Evolutionary conservation across 2,888 invertebrate species (phyloP), one percentile per base, ranked within the genome.

Genomic region (Luperina nickerlii): DNA sequence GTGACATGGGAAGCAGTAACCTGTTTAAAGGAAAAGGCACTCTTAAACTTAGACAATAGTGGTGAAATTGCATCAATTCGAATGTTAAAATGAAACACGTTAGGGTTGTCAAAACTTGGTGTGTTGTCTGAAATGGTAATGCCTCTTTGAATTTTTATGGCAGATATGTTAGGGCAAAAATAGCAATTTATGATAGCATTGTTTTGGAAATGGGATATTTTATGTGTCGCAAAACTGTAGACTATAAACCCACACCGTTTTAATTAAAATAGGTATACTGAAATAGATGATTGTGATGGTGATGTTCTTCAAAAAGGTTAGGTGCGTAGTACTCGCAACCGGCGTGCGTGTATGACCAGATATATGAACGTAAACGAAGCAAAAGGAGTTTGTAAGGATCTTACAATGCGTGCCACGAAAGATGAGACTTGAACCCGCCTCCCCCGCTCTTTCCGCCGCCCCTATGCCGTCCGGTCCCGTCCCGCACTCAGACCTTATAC

Each of bases 41-140:
- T 7, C 13, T 81, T 27, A 54, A 1, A 8, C 1, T 45, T 8
- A 18, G 7, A 13, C 1, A 18, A 38, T 70, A 81, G 18, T 51
- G 77, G 45, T 42, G n/a, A 38, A 71, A 72, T 69, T 82, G 54
- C n/a, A 27, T 38, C 3, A 51, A 15, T 51, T 63, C 45, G 27
- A 78, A 77, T 71, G 60, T 63, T 38, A 54, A 66, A 67, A 60
- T 76, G 42, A 74, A 66, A 74, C 27, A 67, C 38, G 72, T 74
- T 62, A 78, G 62, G 69, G 66, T 63, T 75, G 82, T 83, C 77
- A 76, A 77, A 89, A 81, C 32, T 82, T 85, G n/a, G 51, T 73
- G 70, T 51, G 67, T 54, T 66, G 76, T 78, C 68, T 83, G 76
- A 73, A 75, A 82, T 79, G 81, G 62, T 81, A 81, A 81, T 81